A percentile compares a stretch with the other conserved stretches of the same genome.
phyloP scores from a whole-genome alignment of 2,888 invertebrate genomes.

The Leptogaster cylindrica region DNA sequence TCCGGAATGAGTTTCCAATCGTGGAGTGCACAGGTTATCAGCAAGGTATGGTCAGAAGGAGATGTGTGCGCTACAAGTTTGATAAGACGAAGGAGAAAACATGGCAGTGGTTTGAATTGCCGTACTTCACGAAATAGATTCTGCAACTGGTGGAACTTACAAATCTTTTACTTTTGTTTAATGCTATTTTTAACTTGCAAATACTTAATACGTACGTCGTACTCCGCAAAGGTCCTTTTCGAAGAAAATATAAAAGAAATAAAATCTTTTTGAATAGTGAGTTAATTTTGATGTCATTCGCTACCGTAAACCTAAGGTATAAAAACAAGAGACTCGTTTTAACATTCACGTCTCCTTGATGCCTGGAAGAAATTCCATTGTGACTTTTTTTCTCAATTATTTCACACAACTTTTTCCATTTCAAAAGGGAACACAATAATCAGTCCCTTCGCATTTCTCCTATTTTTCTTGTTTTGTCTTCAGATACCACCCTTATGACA shows the following conservation, averaged over 20 bases:
- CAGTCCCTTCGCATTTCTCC: not conserved
- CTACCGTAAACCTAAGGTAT: not conserved
- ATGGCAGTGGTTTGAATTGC: conserved; percentile 61
- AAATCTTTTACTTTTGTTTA: too few species aligned
- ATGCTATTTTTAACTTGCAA: too few species aligned
- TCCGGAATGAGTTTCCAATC: conserved; percentile 55
- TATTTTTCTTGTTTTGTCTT: not conserved
- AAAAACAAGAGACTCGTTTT: not conserved
- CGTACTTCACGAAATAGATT: conserved; percentile 54
- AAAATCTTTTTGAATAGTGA: too few species aligned
- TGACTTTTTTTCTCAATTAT: not conserved
- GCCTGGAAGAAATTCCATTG: too few species aligned
- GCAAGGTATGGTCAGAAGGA: conserved; percentile 52
- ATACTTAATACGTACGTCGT: too few species aligned
- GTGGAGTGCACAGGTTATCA: conserved; percentile 55
- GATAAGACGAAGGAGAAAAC: conserved; percentile 51
- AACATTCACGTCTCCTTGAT: too few species aligned
- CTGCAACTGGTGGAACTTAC: too few species aligned
- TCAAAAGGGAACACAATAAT: not conserved
- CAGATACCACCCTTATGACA: conserved; percentile 19
- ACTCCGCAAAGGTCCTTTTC: too few species aligned
- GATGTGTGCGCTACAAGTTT: conserved; percentile 58
- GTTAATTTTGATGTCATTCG: too few species aligned
- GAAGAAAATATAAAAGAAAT: too few species aligned
- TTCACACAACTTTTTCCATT: not conserved